A percentile compares a stretch with the other conserved stretches of the same genome.
phyloP scores from a whole-genome alignment of 1,140 invertebrate genomes.

The Zaprionus nigranus region DNA sequence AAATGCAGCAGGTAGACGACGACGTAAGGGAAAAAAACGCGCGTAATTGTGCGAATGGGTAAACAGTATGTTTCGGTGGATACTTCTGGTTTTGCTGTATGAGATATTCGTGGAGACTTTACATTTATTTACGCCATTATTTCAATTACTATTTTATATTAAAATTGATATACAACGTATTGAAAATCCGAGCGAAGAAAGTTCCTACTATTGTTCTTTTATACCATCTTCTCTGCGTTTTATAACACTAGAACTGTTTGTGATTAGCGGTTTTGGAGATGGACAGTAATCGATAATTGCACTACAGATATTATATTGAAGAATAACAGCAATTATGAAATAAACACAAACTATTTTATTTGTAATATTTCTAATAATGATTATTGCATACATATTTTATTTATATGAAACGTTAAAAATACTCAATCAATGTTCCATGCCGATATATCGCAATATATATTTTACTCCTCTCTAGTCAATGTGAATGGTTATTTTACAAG shows the following conservation, averaged over 20 bases:
- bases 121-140: neutral
- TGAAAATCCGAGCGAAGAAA: constrained; percentile 3
- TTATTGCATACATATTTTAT: neutral
- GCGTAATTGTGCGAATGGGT: constrained; percentile 16
- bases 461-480: neutral
- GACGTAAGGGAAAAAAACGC: constrained; percentile 29
- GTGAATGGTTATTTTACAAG: neutral
- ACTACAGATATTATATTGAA: neutral
- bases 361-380: neutral
- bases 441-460: neutral
- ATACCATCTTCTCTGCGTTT: neutral
- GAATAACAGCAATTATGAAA: neutral
- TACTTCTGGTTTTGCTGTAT: neutral
- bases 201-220: constrained; percentile 14
- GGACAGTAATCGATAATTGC: neutral
- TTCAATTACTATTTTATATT: constrained; percentile 2
- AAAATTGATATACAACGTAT: neutral
- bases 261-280: neutral
- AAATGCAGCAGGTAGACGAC: constrained; percentile 43
- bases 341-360: neutral
- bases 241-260: neutral
- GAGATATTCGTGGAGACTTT: neutral
- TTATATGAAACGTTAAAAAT: neutral
- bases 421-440: neutral
- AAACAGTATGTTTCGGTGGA: neutral